phyloP scores from a whole-genome alignment of 2,888 invertebrate genomes.

The Ceramica pisi region DNA sequence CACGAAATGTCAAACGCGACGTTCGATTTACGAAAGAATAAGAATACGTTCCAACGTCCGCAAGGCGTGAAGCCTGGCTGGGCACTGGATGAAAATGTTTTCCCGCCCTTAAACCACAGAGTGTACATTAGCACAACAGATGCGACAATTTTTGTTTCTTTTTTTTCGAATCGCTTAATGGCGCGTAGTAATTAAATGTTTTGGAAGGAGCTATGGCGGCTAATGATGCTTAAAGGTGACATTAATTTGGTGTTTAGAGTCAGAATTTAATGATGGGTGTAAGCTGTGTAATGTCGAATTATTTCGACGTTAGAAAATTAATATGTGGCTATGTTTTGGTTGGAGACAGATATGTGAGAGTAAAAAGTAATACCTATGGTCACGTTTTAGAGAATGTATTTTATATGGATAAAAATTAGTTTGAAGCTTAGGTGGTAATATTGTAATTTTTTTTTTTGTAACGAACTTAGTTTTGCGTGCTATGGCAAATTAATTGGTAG shows the following conservation, averaged over 20 bases:
- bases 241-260: conserved; percentile 60
- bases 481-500: background rate
- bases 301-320: conserved; percentile 31
- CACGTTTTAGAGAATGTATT: background rate
- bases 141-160: conserved; percentile 58
- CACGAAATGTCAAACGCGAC: conserved; percentile 66
- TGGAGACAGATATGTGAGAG: no score
- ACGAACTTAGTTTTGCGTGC: background rate
- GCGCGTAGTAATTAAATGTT: conserved; percentile 61
- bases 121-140: conserved; percentile 68
- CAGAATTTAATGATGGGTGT: conserved; percentile 48
- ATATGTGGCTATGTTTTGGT: conserved; percentile 26
- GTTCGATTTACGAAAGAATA: conserved; percentile 74
- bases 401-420: background rate
- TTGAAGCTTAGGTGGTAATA: background rate
- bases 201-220: conserved; percentile 56
- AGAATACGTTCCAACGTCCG: conserved; percentile 71
- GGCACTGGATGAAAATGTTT: conserved; percentile 80
- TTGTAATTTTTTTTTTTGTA: background rate
- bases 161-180: conserved; percentile 63
- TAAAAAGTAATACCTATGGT: no score
- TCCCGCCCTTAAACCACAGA: conserved; percentile 82
- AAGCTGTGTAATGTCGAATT: conserved; percentile 36
- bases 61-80: conserved; percentile 76
- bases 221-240: conserved; percentile 60